phyloP scores from a whole-genome alignment of 2,113 vertebrate species.

The Dunckerocampus dactyliophorus region DNA sequence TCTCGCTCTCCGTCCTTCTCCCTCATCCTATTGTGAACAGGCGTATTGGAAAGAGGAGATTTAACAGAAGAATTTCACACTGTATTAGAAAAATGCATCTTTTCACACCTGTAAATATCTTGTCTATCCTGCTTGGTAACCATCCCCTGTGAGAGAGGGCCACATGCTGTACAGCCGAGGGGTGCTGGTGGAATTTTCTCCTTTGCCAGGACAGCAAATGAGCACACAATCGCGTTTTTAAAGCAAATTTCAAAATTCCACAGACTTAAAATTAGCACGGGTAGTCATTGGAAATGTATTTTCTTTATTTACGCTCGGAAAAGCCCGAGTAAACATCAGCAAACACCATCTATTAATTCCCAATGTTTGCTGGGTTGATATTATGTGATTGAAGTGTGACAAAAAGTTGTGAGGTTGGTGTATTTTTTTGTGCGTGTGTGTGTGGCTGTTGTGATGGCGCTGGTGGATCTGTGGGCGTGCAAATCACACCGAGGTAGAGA shows the following conservation, averaged over 20 bases:
- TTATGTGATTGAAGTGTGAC: slow-evolving; percentile 73
- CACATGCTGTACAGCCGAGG: slow-evolving; percentile 64
- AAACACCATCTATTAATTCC: slow-evolving; percentile 61
- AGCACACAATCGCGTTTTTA: slow-evolving; percentile 12
- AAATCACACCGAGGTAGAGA: slow-evolving; percentile 67
- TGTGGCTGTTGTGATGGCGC: slow-evolving; percentile 58
- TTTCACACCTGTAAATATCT: slow-evolving; percentile 84
- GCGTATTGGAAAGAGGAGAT: slow-evolving; percentile 72
- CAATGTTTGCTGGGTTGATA: slow-evolving; percentile 61
- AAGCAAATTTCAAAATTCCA: background rate
- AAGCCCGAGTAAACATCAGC: slow-evolving; percentile 52
- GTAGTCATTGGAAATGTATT: background rate
- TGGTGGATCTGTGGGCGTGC: slow-evolving; percentile 67
- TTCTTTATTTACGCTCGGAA: background rate
- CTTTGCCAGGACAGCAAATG: slow-evolving; percentile 42
- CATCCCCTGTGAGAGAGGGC: slow-evolving; percentile 64
- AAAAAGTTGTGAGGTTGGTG: slow-evolving; percentile 68
- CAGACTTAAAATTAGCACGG: too few species aligned
- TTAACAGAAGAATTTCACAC: slow-evolving; percentile 79
- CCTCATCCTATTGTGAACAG: slow-evolving; percentile 63
- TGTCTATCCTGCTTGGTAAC: slow-evolving; percentile 72
- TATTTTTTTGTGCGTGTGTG: slow-evolving; percentile 23
- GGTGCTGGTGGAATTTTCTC: slow-evolving; percentile 50
- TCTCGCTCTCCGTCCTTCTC: slow-evolving; percentile 39
- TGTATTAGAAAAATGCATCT: slow-evolving; percentile 81